Evolutionary conservation across 2,113 vertebrate species (phyloP), one percentile per base, ranked within the genome.

Genomic region (Silurus glanis): DNA sequence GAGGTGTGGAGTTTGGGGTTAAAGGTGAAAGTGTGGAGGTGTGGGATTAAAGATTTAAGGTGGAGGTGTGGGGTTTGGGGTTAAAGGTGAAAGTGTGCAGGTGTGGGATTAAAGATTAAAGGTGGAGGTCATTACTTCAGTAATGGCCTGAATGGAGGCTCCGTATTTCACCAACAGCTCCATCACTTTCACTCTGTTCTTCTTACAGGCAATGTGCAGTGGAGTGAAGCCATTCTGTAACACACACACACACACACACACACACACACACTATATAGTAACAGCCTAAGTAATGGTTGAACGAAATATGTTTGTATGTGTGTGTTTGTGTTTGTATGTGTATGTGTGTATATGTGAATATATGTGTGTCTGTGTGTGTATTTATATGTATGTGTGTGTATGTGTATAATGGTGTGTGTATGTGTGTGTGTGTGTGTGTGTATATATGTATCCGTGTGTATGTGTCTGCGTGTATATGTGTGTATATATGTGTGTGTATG

Each of bases 181-280:
- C 98, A 99, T 99, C 95, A 99, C 98, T 94, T 99, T 99, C 94
- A 99, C 97, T 93, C 98, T 94, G 94, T 99, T 99, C 96, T 99
- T 99, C 96, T 99, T 99, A 94, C 98, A 99, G 93, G 98, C 98
- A 91, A 99, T 99, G 94, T 99, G 98, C 92, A 99, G 97, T 87
- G 98, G 98, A 92, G 98, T 99, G 94, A 99, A 99, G 92, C 98
- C 98, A 88, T 99, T 99, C 95, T 97, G 94, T 87, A 94, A 93
- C 89, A 64, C 45, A 88, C 7, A 71, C 9, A 83, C 12, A 55
- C 2, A 62, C 13, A 83, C 25, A 69, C 6, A 75, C 7, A 83
- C 25, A 67, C 5, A 75, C 10, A 83, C 19, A 67, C 16, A 67
- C n/a, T n/a, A n/a, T 45, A 25, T 37, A 37, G 0, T 25, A 28